Conservation (phyloP, 2,888 invertebrate species). For the Limenitis camilla region DNA sequence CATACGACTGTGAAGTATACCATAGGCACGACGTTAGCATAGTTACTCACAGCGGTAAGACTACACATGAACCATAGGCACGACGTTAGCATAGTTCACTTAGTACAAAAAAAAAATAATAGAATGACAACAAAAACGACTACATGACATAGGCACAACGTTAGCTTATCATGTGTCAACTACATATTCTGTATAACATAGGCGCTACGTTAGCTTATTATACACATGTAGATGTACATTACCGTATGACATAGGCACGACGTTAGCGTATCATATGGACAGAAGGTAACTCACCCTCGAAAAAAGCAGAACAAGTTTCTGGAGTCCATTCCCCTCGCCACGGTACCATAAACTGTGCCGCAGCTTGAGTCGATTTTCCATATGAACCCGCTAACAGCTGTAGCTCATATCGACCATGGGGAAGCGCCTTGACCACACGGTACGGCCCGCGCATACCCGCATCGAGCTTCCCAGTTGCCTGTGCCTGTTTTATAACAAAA, state of each 20-base stretch:
- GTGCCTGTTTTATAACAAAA: too few relatives aligned
- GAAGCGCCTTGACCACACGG: slow-evolving; percentile 12
- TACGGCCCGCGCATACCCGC: slow-evolving; percentile 23
- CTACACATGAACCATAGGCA: too few relatives aligned
- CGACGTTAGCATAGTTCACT: too few relatives aligned
- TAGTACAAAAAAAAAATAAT: too few relatives aligned
- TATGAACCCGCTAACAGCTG: slow-evolving; percentile 8
- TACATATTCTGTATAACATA: background rate
- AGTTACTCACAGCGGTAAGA: too few relatives aligned
- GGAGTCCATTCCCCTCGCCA: background rate
- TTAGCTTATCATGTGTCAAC: too few relatives aligned
- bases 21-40: too few relatives aligned
- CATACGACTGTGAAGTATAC: too few relatives aligned
- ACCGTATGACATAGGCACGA: too few relatives aligned
- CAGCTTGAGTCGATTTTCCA: background rate
- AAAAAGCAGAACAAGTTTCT: background rate
- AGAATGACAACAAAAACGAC: too few relatives aligned
- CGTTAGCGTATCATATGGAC: too few relatives aligned
- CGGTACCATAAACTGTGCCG: background rate
- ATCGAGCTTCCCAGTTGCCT: too few relatives aligned
- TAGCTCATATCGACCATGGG: slow-evolving; percentile 16
- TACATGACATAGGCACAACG: background rate
- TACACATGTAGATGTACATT: background rate
- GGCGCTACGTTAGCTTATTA: background rate
- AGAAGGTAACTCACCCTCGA: background rate